Evolutionary conservation across 2,113 vertebrate genomes (phyloP).

Genomic region (Alligator sinensis): DNA sequence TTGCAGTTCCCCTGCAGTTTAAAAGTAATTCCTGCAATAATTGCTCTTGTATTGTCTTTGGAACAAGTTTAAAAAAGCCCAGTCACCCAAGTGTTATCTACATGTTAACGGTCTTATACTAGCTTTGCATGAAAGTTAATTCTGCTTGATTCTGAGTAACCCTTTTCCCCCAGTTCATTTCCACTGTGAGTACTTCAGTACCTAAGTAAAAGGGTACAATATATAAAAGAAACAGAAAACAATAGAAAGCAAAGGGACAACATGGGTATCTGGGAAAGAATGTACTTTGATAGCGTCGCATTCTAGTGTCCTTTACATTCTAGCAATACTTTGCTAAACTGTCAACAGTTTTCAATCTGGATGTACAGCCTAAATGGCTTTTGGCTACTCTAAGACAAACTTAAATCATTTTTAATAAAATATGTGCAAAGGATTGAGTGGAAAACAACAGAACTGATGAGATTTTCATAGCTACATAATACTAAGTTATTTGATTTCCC

Average conservation of each 20-base stretch:
- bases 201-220: not conserved
- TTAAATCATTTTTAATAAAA: conserved; percentile 62
- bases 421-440: conserved; percentile 40
- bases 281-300: not conserved
- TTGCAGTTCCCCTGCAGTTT: not conserved
- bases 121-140: conserved; percentile 3
- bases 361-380: conserved; percentile 6
- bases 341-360: not conserved
- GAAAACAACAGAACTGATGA: conserved; percentile 65
- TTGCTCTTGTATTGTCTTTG: not conserved
- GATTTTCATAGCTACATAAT: conserved; percentile 50
- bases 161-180: not conserved
- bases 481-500: conserved; percentile 73
- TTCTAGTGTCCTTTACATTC: not conserved
- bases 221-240: not conserved
- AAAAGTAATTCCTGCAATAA: not conserved
- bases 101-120: conserved; percentile 18
- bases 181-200: not conserved
- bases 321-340: not conserved
- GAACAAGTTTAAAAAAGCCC: not conserved
- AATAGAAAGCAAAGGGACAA: not conserved
- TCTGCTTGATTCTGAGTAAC: conserved; percentile 22
- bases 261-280: not conserved
- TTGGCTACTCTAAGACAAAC: conserved; percentile 3
- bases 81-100: not conserved